A percentile compares a stretch with the other conserved stretches of the same genome.
Conservation (phyloP, 2,113 vertebrate genomes). For the Gambusia affinis region DNA sequence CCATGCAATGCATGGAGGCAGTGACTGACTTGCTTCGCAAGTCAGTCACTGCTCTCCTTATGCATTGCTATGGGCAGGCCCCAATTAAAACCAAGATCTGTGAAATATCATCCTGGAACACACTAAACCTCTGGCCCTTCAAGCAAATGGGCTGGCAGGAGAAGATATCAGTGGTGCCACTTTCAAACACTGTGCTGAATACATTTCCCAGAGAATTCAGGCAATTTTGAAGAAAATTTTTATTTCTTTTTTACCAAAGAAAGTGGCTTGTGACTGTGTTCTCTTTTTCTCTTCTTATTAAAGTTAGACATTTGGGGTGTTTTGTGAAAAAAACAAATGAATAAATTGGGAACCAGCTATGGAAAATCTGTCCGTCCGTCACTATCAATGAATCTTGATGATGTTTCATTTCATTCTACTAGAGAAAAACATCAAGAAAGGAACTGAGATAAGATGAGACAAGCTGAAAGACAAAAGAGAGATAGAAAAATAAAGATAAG, state of each 20-base stretch:
- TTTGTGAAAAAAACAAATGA: constrained; percentile 5
- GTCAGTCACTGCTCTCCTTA: too few species aligned
- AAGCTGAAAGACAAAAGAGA: constrained; percentile 62
- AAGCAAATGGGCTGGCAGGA: neutral
- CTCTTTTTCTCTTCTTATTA: neutral
- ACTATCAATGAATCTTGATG: constrained; percentile 43
- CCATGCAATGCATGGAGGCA: too few species aligned
- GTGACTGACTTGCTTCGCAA: too few species aligned
- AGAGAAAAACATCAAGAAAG: constrained; percentile 23
- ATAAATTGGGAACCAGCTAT: neutral
- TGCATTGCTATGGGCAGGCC: too few species aligned
- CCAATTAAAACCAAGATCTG: neutral
- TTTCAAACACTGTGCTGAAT: neutral
- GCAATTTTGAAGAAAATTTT: too few species aligned
- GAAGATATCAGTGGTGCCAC: neutral
- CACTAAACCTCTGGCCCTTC: neutral
- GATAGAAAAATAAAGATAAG: constrained; percentile 64
- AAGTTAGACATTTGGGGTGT: neutral
- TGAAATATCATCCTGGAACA: neutral
- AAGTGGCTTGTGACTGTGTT: too few species aligned
- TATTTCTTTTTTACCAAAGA: neutral
- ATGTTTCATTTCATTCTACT: constrained; percentile 56
- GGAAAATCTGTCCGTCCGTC: constrained; percentile 29
- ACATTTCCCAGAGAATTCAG: too few species aligned
- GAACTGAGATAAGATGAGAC: constrained; percentile 27